Evolutionary conservation across 2,113 vertebrate species (phyloP).

Genomic region (Trogon melanurus): DNA sequence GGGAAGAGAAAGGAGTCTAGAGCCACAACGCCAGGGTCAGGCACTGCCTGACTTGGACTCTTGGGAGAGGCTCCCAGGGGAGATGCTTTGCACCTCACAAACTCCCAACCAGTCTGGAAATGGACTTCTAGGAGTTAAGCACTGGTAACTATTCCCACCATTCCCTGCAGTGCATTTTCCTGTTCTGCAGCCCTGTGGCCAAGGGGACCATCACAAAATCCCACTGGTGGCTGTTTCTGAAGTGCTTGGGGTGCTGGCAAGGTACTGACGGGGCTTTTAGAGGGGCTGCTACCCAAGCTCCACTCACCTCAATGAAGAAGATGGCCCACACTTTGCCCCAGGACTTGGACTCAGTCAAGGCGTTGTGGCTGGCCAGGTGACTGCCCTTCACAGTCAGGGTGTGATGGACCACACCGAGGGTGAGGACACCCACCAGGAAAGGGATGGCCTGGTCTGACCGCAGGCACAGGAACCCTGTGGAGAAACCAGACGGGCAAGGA

Average conservation of each 20-base stretch:
- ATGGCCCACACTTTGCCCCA: constrained; percentile 85
- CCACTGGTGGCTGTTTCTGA: not conserved
- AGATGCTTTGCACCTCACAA: not conserved
- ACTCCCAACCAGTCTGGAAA: not conserved
- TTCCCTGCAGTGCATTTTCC: not conserved
- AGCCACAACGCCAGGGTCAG: too few relatives aligned
- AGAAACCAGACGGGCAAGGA: not conserved
- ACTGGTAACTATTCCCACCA: not conserved
- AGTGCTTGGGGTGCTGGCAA: not conserved
- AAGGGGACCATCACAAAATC: not conserved
- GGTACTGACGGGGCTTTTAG: not conserved
- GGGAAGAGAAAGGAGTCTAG: not conserved
- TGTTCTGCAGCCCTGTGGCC: not conserved
- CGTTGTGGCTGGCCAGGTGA: constrained; percentile 88
- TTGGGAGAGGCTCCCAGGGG: not conserved
- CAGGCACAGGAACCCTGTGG: constrained; percentile 87
- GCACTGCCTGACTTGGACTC: not conserved
- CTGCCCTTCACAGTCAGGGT: constrained; percentile 88
- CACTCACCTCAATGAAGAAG: constrained; percentile 92
- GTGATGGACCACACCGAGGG: constrained; percentile 83
- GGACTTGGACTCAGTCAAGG: constrained; percentile 82
- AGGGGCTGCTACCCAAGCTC: not conserved
- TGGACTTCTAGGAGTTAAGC: not conserved
- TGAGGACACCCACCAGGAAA: constrained; percentile 77
- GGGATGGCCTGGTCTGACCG: constrained; percentile 68